Conservation (phyloP, 2,113 vertebrate genomes). For the Nibea coibor region DNA sequence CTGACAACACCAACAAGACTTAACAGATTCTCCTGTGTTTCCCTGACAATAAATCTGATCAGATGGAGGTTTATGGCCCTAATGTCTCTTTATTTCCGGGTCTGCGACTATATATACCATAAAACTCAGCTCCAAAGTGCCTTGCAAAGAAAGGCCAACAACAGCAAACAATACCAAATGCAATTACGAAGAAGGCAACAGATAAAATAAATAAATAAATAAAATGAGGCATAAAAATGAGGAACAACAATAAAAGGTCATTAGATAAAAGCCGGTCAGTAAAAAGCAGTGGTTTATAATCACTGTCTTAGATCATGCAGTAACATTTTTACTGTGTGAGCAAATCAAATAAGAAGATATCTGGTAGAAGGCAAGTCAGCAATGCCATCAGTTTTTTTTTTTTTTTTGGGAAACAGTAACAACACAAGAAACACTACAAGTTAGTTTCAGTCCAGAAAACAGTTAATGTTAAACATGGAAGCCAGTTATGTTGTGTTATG, state of each 20-base stretch:
- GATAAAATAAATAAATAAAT: background rate
- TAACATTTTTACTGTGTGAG: slow-evolving; percentile 1
- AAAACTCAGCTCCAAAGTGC: slow-evolving; percentile 10
- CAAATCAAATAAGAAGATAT: slow-evolving; percentile 11
- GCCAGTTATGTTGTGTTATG: too few relatives aligned
- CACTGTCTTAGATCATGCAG: slow-evolving; percentile 3
- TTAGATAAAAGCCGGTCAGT: slow-evolving; percentile 12
- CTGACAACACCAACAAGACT: background rate
- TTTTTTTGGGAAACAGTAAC: background rate
- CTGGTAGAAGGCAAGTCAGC: background rate
- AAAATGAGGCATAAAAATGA: slow-evolving; percentile 9
- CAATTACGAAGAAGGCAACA: slow-evolving; percentile 6
- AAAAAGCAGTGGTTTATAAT: slow-evolving; percentile 1
- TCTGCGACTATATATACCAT: slow-evolving; percentile 4
- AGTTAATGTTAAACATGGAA: background rate
- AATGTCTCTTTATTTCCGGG: background rate
- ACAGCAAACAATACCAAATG: slow-evolving; percentile 21
- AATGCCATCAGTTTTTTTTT: too few relatives aligned
- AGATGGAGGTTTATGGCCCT: background rate
- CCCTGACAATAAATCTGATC: slow-evolving; percentile 21
- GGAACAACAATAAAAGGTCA: slow-evolving; percentile 6
- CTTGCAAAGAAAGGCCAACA: background rate
- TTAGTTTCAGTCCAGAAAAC: too few relatives aligned
- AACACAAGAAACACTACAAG: background rate
- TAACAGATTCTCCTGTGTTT: background rate